Evolutionary conservation across 2,888 invertebrate genomes (phyloP).

Genomic region (Hoplodrina blanda): DNA sequence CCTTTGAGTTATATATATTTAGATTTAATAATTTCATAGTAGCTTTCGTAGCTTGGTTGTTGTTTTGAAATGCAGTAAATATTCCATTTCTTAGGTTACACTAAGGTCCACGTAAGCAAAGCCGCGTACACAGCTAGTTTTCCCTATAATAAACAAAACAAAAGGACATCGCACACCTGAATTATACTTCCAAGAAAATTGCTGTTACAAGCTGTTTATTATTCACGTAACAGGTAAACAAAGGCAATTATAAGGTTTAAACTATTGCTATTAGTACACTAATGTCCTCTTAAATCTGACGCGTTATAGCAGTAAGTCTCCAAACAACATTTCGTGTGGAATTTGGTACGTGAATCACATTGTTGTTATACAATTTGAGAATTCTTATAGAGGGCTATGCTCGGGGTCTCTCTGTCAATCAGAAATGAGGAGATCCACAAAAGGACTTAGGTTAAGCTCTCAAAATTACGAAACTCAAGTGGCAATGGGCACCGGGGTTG

Average conservation of each 20-base stretch:
- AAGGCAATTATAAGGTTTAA: slow-evolving; percentile 28
- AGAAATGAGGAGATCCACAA: too few relatives aligned
- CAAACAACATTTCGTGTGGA: neutral
- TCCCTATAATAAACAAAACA: neutral
- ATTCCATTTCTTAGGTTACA: too few relatives aligned
- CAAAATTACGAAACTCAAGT: too few relatives aligned
- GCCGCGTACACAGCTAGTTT: neutral
- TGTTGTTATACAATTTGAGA: neutral
- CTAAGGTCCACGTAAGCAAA: neutral
- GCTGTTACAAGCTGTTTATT: slow-evolving; percentile 10
- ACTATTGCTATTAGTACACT: slow-evolving; percentile 12
- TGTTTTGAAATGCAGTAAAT: too few relatives aligned
- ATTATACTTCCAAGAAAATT: neutral
- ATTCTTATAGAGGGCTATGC: too few relatives aligned
- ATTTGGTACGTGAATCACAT: slow-evolving; percentile 2
- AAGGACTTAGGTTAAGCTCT: too few relatives aligned
- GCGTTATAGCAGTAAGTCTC: slow-evolving; percentile 9
- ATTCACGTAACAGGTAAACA: slow-evolving; percentile 9
- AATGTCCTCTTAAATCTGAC: slow-evolving; percentile 43
- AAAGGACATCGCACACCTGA: neutral
- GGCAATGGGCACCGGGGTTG: too few relatives aligned
- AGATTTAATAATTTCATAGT: too few relatives aligned
- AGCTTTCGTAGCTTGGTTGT: too few relatives aligned
- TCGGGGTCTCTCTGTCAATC: too few relatives aligned
- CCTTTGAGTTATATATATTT: too few relatives aligned